Evolutionary conservation across 30 jellyfish, hydroid and myxozoan genomes (phyloP).

Genomic region (Nemopilema nomurai): DNA sequence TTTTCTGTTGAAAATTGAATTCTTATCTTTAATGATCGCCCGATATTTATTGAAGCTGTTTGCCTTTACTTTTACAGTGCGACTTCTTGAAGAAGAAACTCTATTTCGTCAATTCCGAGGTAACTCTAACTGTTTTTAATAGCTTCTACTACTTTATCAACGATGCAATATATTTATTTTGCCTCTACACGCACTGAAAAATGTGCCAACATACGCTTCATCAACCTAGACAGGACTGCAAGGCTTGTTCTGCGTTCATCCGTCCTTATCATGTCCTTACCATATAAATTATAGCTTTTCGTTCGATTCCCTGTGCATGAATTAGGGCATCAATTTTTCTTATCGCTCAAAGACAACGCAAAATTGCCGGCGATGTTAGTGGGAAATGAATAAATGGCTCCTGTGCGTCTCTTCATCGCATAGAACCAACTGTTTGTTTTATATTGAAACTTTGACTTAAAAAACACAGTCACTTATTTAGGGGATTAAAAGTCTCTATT

Average conservation of each 20-base stretch:
- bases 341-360: background rate
- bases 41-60: background rate
- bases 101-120: constrained; percentile 76
- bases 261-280: no score
- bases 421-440: background rate
- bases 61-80: constrained; percentile 59
- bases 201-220: no score
- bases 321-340: background rate
- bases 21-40: no score
- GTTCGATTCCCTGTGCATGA: background rate
- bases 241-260: no score
- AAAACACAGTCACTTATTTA: background rate
- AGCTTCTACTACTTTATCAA: background rate
- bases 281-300: no score
- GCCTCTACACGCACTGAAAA: no score
- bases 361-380: background rate
- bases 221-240: no score
- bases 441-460: no score
- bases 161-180: no score
- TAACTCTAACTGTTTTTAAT: constrained; percentile 20
- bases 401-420: background rate
- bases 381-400: background rate
- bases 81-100: constrained; percentile 68
- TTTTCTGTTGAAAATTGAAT: no score
- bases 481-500: background rate